These are phyloP conservation scores for Orthonevra nobilis DNA, from an alignment of 2,888 invertebrate species.

Conservation along the genomic window DNA sequence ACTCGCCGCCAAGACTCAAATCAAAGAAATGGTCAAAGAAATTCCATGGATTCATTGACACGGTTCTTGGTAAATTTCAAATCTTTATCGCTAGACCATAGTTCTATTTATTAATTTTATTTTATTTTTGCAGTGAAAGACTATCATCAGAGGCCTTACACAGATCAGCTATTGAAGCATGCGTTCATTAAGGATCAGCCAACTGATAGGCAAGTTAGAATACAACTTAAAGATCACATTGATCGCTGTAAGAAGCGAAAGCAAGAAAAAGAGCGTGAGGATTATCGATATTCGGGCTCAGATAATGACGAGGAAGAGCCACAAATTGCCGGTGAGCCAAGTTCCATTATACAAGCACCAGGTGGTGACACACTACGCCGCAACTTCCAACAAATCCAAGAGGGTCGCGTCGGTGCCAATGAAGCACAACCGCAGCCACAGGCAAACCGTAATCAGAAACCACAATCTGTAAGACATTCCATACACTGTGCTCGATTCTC, in stretches of 20 bases:
- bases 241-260: constrained; percentile 97
- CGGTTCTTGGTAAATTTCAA: constrained; percentile 85
- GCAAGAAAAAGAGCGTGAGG: constrained; percentile 91
- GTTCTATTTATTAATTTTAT: background rate
- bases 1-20: constrained; percentile 98
- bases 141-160: constrained; percentile 98
- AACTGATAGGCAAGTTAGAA: constrained; percentile 98
- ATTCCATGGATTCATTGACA: constrained; percentile 99
- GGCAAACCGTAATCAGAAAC: constrained; percentile 82
- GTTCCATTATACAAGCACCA: constrained; percentile 92
- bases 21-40: constrained; percentile 99
- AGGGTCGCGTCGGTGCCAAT: constrained; percentile 84
- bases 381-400: constrained; percentile 99
- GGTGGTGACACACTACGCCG: constrained; percentile 97
- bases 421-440: constrained; percentile 84
- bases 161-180: constrained; percentile 98
- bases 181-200: constrained; percentile 99
- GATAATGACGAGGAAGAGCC: constrained; percentile 98
- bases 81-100: too few relatives aligned
- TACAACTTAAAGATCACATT: constrained; percentile 99
- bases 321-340: constrained; percentile 95
- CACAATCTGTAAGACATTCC: constrained; percentile 78
- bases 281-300: constrained; percentile 94
- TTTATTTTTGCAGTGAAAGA: constrained; percentile 88
- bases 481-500: background rate